Evolutionary conservation across 1,140 invertebrate species (phyloP), one percentile per base, ranked within the genome.

Genomic region (Ceratosolen solmsi): DNA sequence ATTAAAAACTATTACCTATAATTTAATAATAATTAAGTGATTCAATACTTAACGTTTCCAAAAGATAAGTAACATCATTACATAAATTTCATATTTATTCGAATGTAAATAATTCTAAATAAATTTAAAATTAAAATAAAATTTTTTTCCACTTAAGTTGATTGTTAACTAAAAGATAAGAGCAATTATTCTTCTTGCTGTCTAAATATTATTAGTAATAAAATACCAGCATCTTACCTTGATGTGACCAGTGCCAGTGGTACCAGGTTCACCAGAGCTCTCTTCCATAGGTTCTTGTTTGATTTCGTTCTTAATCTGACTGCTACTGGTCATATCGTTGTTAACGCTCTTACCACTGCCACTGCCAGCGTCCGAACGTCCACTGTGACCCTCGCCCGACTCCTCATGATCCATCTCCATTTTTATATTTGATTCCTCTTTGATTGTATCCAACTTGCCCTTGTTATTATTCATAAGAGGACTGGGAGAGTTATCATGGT

Each of bases 211-310:
- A 5, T 46, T 5, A 46, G 5, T 46, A 22, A 68, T 22, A 7
- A 68, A 65, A 36, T 65, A 15, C 8, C 0, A 65, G n/a, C 5
- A 46, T 38, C 22, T 65, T 75, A 81, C 73, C 17, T 81, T 81
- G 36, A 76, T 81, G 1, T 60, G 68, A 46, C 58, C 79, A 20
- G 51, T 27, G 1, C 20, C n/a, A 25, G 51, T 49, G 33, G 70
- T 25, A 3, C 63, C 83, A 77, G 36, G n/a, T 30, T 83, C 86
- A 27, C 41, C 83, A 1, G 85, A 77, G 0, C 86, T 82, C 83
- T 94, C 91, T 84, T 94, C 93, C 87, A 93, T 93, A 0, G 94
- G 92, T 87, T 95, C 94, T 75, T 93, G 92, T 87, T 96, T 96
- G 5, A 95, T 93, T 85, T 96, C 95, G 33, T 92, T 92, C 89